These are phyloP conservation scores for Amblyjoppa fuscipennis DNA, from an alignment of 2,888 invertebrate species.

Conservation along the genomic window DNA sequence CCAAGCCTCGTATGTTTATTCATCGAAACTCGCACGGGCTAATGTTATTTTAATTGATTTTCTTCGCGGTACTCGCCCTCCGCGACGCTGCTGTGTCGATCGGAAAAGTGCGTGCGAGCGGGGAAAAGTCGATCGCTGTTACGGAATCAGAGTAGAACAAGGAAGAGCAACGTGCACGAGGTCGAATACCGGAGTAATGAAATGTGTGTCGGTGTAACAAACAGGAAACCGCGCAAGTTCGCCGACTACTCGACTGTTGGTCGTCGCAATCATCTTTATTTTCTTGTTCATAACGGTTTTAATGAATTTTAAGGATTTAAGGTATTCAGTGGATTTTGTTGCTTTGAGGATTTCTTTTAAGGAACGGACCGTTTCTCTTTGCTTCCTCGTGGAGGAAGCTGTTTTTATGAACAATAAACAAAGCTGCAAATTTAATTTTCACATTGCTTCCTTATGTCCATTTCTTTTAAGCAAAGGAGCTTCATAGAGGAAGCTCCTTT, in stretches of 20 bases:
- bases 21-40: constrained; percentile 17
- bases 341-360: too few species aligned
- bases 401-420: too few species aligned
- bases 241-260: too few species aligned
- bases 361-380: too few species aligned
- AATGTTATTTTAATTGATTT: constrained; percentile 51
- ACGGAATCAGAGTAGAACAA: constrained; percentile 47
- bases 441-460: too few species aligned
- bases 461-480: too few species aligned
- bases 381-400: too few species aligned
- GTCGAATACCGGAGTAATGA: constrained; percentile 47
- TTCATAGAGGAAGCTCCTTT: too few species aligned
- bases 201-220: constrained; percentile 8
- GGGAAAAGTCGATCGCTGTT: constrained; percentile 15
- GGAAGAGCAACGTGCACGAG: constrained; percentile 50
- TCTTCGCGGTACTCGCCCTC: constrained; percentile 39
- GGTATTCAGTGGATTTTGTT: too few species aligned
- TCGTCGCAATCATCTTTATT: too few species aligned
- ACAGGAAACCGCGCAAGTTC: not conserved
- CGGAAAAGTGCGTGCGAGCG: constrained; percentile 18
- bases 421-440: too few species aligned
- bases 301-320: not conserved
- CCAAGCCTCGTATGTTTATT: constrained; percentile 35
- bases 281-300: not conserved
- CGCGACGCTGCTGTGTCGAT: constrained; percentile 10